Evolutionary conservation across 1,140 invertebrate genomes (phyloP).

Genomic region (Dreissena rostriformis): DNA sequence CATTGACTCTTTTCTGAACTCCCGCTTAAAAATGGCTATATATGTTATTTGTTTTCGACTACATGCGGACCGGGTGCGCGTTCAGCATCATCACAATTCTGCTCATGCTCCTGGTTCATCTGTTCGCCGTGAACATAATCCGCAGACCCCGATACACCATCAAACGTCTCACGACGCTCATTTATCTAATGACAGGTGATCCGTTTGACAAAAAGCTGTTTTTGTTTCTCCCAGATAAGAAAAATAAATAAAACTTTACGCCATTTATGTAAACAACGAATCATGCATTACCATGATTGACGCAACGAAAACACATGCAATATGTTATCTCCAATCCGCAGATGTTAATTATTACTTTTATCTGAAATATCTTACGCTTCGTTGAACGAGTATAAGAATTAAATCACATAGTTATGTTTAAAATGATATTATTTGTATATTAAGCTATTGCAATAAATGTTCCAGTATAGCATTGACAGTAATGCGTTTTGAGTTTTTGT

Average conservation of each 20-base stretch:
- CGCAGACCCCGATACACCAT: conserved; percentile 93
- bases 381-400: neutral
- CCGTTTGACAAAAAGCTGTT: conserved; percentile 44
- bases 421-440: neutral
- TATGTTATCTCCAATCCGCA: too few relatives aligned
- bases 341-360: conserved; percentile 1
- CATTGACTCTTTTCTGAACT: too few relatives aligned
- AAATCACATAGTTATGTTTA: neutral
- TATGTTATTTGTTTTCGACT: conserved; percentile 84
- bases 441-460: too few relatives aligned
- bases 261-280: too few relatives aligned
- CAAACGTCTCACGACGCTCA: conserved; percentile 92
- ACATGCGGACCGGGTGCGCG: conserved; percentile 90
- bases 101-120: conserved; percentile 90
- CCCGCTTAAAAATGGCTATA: too few relatives aligned
- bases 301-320: too few relatives aligned
- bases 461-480: too few relatives aligned
- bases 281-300: too few relatives aligned
- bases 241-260: too few relatives aligned
- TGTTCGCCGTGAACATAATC: conserved; percentile 93
- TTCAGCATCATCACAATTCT: conserved; percentile 92
- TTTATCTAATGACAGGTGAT: conserved; percentile 92
- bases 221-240: too few relatives aligned
- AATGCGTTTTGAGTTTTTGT: too few relatives aligned
- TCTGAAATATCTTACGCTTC: neutral